Conservation (phyloP, 2,113 vertebrate genomes). For the Catharus fuscescens region DNA sequence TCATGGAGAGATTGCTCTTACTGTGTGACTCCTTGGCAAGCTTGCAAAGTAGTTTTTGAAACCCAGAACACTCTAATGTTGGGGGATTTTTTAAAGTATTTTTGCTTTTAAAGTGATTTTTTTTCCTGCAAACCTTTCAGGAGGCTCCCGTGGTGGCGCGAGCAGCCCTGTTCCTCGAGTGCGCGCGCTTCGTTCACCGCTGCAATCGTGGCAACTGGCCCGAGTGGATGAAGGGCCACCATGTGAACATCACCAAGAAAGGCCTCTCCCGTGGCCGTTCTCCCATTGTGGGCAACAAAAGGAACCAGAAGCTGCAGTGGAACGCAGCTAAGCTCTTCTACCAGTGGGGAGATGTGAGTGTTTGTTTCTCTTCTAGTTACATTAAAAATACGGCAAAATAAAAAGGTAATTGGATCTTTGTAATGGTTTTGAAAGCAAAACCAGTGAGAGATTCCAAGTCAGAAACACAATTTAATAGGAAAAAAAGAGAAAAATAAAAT, state of each 20-base stretch:
- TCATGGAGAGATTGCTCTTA: not conserved
- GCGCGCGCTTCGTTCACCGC: constrained; percentile 95
- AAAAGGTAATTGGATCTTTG: not conserved
- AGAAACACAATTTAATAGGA: too few relatives aligned
- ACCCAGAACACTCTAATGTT: not conserved
- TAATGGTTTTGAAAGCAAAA: too few relatives aligned
- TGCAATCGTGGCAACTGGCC: constrained; percentile 99
- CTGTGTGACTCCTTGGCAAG: not conserved
- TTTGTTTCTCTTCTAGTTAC: not conserved
- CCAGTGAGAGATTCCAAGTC: too few relatives aligned
- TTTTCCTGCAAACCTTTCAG: constrained; percentile 57
- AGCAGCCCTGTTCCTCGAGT: constrained; percentile 94
- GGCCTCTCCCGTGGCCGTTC: constrained; percentile 94
- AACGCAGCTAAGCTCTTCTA: constrained; percentile 97
- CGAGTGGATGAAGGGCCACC: constrained; percentile 99
- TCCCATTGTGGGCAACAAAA: constrained; percentile 93
- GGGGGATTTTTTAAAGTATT: not conserved
- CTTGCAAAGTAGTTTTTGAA: not conserved
- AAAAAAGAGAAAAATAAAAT: too few relatives aligned
- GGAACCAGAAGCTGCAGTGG: constrained; percentile 99
- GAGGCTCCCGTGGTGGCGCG: constrained; percentile 95
- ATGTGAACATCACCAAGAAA: constrained; percentile 95
- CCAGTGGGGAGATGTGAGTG: constrained; percentile 97
- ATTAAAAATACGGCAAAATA: not conserved
- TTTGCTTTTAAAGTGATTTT: not conserved